Conservation (phyloP, 2,113 vertebrate genomes). For the Phaethon lepturus region DNA sequence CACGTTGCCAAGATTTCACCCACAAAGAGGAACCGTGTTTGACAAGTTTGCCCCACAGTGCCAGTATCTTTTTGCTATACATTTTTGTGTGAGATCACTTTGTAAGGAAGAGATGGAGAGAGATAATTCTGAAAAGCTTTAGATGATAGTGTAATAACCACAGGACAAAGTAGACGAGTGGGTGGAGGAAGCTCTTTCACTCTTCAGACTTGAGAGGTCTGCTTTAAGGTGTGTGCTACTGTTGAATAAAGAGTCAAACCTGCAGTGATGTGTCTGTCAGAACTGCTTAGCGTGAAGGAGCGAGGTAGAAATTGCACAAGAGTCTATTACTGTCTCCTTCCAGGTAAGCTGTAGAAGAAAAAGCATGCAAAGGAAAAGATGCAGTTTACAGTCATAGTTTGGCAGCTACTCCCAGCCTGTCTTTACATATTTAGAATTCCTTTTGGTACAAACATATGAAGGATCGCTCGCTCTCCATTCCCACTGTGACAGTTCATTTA, state of each 20-base stretch:
- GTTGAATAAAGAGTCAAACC: constrained; percentile 54
- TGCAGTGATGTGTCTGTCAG: constrained; percentile 51
- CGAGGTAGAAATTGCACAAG: constrained; percentile 5
- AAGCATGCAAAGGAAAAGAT: neutral
- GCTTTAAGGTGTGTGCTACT: neutral
- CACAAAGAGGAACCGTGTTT: neutral
- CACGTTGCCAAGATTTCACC: neutral
- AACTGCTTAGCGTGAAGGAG: neutral
- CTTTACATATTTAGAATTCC: constrained; percentile 63
- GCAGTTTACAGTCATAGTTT: constrained; percentile 53
- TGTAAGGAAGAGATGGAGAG: neutral
- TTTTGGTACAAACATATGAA: constrained; percentile 62
- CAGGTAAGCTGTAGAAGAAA: neutral
- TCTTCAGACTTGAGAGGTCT: constrained; percentile 17
- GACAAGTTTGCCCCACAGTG: constrained; percentile 10
- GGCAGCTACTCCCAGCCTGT: constrained; percentile 33
- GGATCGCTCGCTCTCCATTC: constrained; percentile 36
- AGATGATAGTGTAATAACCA: constrained; percentile 1
- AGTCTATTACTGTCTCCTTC: constrained; percentile 30
- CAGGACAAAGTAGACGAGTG: neutral
- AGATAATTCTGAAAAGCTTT: constrained; percentile 5
- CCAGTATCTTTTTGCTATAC: neutral
- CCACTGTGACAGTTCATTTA: constrained; percentile 60
- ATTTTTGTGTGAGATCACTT: neutral
- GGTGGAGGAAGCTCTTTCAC: neutral